Conservation (phyloP, 2,888 invertebrate genomes). For the Colostygia pectinataria region DNA sequence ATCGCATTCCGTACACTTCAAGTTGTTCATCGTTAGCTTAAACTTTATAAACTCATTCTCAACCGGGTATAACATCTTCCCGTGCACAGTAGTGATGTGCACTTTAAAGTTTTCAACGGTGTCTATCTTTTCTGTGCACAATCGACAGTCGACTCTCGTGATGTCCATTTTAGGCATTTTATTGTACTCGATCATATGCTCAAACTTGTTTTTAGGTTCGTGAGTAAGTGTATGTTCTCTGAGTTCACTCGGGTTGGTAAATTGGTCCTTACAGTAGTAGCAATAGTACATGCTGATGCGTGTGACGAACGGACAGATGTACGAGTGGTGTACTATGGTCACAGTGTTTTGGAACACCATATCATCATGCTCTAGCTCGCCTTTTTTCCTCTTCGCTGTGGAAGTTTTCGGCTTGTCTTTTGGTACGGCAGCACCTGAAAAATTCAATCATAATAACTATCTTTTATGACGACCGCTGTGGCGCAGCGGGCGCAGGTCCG, state of each 20-base stretch:
- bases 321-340: constrained; percentile 62
- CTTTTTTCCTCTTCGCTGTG: constrained; percentile 39
- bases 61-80: constrained; percentile 48
- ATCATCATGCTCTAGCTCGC: constrained; percentile 51
- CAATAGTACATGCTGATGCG: constrained; percentile 72
- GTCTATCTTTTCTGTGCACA: constrained; percentile 64
- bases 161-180: constrained; percentile 73
- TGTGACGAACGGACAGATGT: constrained; percentile 67
- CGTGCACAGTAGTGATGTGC: constrained; percentile 56
- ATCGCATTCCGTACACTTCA: constrained; percentile 66
- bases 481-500: no score
- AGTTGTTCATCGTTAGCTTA: constrained; percentile 55
- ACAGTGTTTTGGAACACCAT: constrained; percentile 62
- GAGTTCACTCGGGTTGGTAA: constrained; percentile 64
- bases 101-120: constrained; percentile 54
- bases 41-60: constrained; percentile 68
- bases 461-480: no score
- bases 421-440: constrained; percentile 36
- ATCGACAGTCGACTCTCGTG: constrained; percentile 66
- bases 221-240: constrained; percentile 66
- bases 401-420: constrained; percentile 18
- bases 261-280: constrained; percentile 70
- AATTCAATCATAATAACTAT: constrained; percentile 12
- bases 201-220: constrained; percentile 55
- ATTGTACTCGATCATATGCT: constrained; percentile 60